Base-by-base conservation (phyloP, 2,888 invertebrate species). In the Trichopoda pennipes region DNA sequence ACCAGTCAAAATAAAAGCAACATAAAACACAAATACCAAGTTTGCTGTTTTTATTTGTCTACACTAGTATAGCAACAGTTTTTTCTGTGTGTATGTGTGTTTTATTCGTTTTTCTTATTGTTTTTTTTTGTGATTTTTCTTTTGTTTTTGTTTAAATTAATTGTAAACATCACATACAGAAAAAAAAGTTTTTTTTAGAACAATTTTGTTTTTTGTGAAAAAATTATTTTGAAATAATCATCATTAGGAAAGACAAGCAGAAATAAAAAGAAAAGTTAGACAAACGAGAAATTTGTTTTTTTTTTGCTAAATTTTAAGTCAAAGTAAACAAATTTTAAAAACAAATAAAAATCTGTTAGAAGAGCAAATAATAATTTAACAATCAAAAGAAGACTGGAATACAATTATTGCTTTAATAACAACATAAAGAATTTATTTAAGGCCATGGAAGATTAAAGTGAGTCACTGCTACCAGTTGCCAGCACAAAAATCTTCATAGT, bases 131-230 rank as follows among this genome's bases (percentile, higher is more conserved):
- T 19, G 32, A 2, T 2, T 44, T 44, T 35, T 44, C 35, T 53
- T 16, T 42, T 38, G 35, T 60, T 79, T 68, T 49, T 49, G 60
- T 73, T 79, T 68, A 68, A 73, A 80, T 80, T 74, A 80, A 68
- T 80, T 80, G 73, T 79, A 79, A 79, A 80, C 68, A 80, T 68
- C 61, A 80, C 61, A 61, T 49, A 61, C 55, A 68, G 49, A 61
- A 38, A 66, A n/a, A 68, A 60, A 51, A 64, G 6, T 73, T 56
- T n/a, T 38, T n/a, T 38, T 55, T 49, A 32, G 19, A 32, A 38
- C 49, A 64, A 64, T 60, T 49, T 35, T n/a, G n/a, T n/a, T n/a
- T 8, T 60, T 51, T 44, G 55, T 4, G 56, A 66, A 73, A 47
- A 16, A 47, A n/a, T 8, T 61, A 64, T 58, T 58, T 75, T 60